These are phyloP conservation scores for Apomyelois bistriatella DNA, from an alignment of 2,888 invertebrate genomes.

Conservation along the genomic window DNA sequence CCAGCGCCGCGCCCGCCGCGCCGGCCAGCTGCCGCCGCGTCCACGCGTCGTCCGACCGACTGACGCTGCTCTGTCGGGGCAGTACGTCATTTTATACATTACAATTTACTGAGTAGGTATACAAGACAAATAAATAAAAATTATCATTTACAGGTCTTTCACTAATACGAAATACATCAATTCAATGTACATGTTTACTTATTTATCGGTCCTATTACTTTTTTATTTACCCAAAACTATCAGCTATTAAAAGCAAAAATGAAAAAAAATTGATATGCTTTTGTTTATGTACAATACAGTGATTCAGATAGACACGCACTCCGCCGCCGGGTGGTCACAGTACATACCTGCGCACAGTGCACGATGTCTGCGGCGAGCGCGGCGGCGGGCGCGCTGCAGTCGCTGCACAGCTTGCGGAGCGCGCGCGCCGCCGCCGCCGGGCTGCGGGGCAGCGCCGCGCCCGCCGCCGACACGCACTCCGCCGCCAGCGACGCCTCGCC, in stretches of 20 bases:
- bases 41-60: constrained; percentile 53
- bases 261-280: too few species aligned
- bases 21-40: constrained; percentile 74
- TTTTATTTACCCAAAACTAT: too few species aligned
- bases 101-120: too few species aligned
- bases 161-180: too few species aligned
- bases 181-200: too few species aligned
- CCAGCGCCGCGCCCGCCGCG: constrained; percentile 70
- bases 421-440: constrained; percentile 91
- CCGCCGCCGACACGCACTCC: constrained; percentile 63
- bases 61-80: constrained; percentile 33
- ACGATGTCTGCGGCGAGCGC: constrained; percentile 89
- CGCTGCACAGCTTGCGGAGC: constrained; percentile 91
- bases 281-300: too few species aligned
- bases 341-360: constrained; percentile 81
- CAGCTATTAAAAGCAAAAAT: too few species aligned
- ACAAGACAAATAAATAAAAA: too few species aligned
- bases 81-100: neutral
- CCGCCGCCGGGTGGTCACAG: neutral
- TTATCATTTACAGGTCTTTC: too few species aligned
- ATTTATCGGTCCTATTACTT: too few species aligned
- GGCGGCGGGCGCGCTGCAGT: constrained; percentile 87
- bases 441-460: constrained; percentile 80
- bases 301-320: too few species aligned
- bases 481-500: constrained; percentile 33